These are phyloP conservation scores for Coenonympha glycerion DNA, from an alignment of 2,888 invertebrate species.

Conservation along the genomic window DNA sequence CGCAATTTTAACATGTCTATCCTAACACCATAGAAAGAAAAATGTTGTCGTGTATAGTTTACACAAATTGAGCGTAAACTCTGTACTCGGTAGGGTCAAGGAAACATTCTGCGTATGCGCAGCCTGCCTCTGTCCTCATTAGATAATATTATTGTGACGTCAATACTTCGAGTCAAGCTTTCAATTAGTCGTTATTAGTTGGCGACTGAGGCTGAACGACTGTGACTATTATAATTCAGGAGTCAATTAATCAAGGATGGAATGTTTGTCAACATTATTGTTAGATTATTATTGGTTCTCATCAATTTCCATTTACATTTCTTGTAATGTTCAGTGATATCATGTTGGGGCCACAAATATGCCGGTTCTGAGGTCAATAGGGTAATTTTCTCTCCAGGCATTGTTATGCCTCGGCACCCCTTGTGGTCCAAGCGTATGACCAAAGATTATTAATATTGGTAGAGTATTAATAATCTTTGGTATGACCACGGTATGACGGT, in stretches of 20 bases:
- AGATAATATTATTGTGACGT: constrained; percentile 21
- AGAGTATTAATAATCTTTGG: too few species aligned
- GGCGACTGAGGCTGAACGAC: neutral
- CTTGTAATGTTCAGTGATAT: too few species aligned
- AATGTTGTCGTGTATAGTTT: too few species aligned
- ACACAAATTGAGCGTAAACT: neutral
- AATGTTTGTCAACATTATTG: constrained; percentile 6
- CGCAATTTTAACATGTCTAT: too few species aligned
- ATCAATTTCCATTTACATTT: neutral
- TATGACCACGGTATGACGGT: too few species aligned
- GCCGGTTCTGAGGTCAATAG: too few species aligned
- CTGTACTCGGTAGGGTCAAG: constrained; percentile 9
- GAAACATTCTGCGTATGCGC: neutral
- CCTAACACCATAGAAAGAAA: too few species aligned
- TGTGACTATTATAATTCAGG: constrained; percentile 6
- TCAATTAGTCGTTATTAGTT: neutral
- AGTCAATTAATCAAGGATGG: constrained; percentile 8
- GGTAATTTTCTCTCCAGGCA: too few species aligned
- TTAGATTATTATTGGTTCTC: constrained; percentile 4
- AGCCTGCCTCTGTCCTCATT: constrained; percentile 16
- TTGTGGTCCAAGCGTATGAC: too few species aligned
- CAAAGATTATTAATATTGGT: too few species aligned
- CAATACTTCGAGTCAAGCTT: constrained; percentile 1
- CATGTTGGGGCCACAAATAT: too few species aligned
- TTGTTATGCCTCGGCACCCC: too few species aligned